Evolutionary conservation across 1,140 invertebrate genomes (phyloP).

Genomic region (Drosophila ogumai): DNA sequence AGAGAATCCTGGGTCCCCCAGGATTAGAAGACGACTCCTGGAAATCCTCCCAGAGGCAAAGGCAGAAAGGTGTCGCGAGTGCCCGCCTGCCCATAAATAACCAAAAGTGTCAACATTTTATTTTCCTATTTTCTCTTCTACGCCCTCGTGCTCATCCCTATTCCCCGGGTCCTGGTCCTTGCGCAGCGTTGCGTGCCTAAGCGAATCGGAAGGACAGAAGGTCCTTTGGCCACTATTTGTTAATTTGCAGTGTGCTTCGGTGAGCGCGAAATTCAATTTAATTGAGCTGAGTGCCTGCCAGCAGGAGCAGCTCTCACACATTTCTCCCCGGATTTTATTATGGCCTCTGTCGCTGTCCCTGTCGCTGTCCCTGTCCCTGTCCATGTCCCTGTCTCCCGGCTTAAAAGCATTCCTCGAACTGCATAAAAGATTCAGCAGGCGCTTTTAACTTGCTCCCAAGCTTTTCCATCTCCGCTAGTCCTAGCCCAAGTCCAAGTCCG

Average conservation of each 20-base stretch:
- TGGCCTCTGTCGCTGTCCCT: constrained; percentile 51
- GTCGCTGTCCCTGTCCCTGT: constrained; percentile 20
- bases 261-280: constrained; percentile 83
- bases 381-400: constrained; percentile 34
- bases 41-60: background rate
- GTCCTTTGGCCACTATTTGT: constrained; percentile 68
- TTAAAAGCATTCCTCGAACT: constrained; percentile 76
- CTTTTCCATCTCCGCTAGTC: constrained; percentile 35
- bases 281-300: constrained; percentile 79
- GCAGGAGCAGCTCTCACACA: constrained; percentile 68
- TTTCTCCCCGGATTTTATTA: constrained; percentile 80
- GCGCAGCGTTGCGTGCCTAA: constrained; percentile 80
- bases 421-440: constrained; percentile 82
- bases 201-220: constrained; percentile 72
- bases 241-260: constrained; percentile 83
- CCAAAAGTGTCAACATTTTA: constrained; percentile 83
- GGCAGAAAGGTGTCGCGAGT: constrained; percentile 62
- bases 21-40: constrained; percentile 61
- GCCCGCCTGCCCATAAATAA: constrained; percentile 77
- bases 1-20: constrained; percentile 45
- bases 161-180: constrained; percentile 2
- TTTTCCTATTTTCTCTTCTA: constrained; percentile 76
- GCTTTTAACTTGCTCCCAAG: constrained; percentile 78
- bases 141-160: background rate
- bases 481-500: constrained; percentile 3